These are phyloP conservation scores for Anolis apletophallus DNA, from an alignment of 2,797 vertebrate species.

Conservation along the genomic window DNA sequence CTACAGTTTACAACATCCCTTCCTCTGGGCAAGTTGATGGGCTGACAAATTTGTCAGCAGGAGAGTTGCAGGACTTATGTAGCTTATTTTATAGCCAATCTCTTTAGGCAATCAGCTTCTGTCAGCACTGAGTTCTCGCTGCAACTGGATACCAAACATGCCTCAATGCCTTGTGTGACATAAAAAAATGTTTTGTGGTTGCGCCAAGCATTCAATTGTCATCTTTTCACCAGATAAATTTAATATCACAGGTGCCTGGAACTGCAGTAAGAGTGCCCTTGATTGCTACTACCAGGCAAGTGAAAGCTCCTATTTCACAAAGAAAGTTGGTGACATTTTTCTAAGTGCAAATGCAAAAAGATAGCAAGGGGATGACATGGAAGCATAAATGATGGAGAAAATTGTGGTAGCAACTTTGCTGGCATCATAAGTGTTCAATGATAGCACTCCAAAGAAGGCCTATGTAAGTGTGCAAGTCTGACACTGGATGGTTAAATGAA, in stretches of 20 bases:
- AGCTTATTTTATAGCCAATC: neutral
- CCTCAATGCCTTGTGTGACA: too few relatives aligned
- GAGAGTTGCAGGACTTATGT: neutral
- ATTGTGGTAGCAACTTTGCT: neutral
- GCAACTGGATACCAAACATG: too few relatives aligned
- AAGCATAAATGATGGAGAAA: neutral
- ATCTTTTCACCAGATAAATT: neutral
- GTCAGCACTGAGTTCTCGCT: neutral
- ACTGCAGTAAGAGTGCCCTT: neutral
- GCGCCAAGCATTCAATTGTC: too few relatives aligned
- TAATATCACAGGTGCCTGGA: too few relatives aligned
- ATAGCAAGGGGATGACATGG: neutral
- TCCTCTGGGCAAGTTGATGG: too few relatives aligned
- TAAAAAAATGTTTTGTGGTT: too few relatives aligned
- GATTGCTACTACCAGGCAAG: neutral
- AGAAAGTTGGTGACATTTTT: neutral
- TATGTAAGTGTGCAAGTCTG: neutral
- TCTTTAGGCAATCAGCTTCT: neutral
- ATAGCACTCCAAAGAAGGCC: neutral
- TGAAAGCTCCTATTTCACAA: neutral
- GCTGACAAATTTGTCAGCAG: neutral
- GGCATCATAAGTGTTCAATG: neutral
- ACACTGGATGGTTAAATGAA: neutral
- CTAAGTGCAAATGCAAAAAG: neutral
- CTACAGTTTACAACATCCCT: neutral